Base-by-base conservation (phyloP, 2,888 invertebrate genomes). In the Troides oblongomaculatus region DNA sequence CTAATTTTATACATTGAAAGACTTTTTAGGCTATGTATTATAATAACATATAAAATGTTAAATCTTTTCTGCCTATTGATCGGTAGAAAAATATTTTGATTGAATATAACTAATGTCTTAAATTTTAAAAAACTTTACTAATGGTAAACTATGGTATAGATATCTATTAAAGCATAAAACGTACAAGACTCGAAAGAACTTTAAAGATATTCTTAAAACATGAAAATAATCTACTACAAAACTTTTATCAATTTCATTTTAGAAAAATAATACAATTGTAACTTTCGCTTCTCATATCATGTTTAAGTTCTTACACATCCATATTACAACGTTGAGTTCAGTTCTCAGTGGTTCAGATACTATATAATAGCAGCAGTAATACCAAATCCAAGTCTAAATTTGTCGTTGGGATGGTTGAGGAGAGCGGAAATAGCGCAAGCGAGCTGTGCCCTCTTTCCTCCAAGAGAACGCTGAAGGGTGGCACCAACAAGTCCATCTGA, bases 371-470 rank as follows among this genome's bases (percentile, higher is more conserved):
- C 81, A 23, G 90, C 92, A 10, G 87, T 92, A 61, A 92, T 74
- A 4, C 89, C 88, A 69, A 92, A 91, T 0, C 93, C 93, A 0
- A 93, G 87, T 53, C 90, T 79, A 74, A 93, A 93, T 77, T 92
- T 93, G 73, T 92, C 83, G 73, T 93, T 93, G n/a, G 90, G 90
- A 65, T 92, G 92, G 74, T 93, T 93, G 65, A 92, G 86, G 0
- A 93, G 84, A 0, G 91, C 92, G 2, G 93, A 92, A 62, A 93
- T 76, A 59, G 90, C 87, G 70, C 90, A 89, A 18, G 88, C 84
- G 0, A 92, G 81, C 63, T 88, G 81, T 0, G 91, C 84, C 18
- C 80, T 79, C 71, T 81, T 82, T 46, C 92, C 92, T 50, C 90
- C 90, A 1, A 93, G 82, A 2, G 85, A 80, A 18, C 86, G 82